Percentiles rank a stretch among this genome's conserved stretches.
Evolutionary conservation across 2,888 invertebrate genomes (phyloP).

Genomic region (Caenorhabditis doughertyi): DNA sequence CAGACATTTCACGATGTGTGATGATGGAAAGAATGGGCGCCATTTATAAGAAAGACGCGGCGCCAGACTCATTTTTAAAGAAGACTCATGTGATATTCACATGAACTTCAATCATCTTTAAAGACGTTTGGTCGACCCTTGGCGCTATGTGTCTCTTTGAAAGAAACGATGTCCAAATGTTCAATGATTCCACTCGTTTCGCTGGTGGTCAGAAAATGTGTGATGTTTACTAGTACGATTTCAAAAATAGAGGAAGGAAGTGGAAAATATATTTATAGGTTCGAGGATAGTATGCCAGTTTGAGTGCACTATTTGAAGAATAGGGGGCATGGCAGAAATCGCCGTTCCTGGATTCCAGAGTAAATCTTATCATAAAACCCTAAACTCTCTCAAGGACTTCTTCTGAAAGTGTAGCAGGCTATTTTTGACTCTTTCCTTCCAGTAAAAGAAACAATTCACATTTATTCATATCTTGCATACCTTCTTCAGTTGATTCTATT

Average conservation of each 20-base stretch:
- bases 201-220: conserved; percentile 32
- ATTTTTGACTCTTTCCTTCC: too few species aligned
- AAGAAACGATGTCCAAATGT: conserved; percentile 22
- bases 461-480: too few species aligned
- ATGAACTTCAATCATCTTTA: conserved; percentile 1
- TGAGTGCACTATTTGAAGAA: conserved; percentile 5
- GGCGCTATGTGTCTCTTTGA: background rate
- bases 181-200: conserved; percentile 47
- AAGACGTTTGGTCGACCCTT: conserved; percentile 12
- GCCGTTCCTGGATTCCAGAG: too few species aligned
- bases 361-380: too few species aligned
- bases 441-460: too few species aligned
- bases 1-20: conserved; percentile 38
- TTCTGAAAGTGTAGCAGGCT: too few species aligned
- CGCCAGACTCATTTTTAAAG: conserved; percentile 53
- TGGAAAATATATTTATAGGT: conserved; percentile 1
- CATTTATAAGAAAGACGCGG: conserved; percentile 35
- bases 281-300: background rate
- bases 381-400: too few species aligned
- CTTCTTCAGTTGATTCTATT: too few species aligned
- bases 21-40: conserved; percentile 33
- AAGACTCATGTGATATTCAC: conserved; percentile 43
- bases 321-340: background rate
- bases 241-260: conserved; percentile 1
- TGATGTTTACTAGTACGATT: conserved; percentile 39